Conservation (phyloP, 1,140 invertebrate species). For the Andrena cerasifolii region DNA sequence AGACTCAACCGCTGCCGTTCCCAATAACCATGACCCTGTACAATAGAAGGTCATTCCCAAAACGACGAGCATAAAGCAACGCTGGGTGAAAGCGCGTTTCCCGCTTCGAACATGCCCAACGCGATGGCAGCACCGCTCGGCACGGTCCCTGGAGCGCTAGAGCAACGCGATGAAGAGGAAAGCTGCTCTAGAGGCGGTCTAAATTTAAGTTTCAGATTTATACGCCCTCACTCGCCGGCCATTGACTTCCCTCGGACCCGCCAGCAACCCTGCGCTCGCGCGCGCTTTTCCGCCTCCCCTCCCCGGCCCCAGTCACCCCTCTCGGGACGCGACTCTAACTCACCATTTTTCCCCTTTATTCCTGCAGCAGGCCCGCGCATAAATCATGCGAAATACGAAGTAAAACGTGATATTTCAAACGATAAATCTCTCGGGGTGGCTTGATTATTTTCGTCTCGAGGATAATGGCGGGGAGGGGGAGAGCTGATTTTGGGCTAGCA, state of each 20-base stretch:
- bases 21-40: constrained; percentile 24
- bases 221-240: constrained; percentile 69
- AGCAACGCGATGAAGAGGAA: constrained; percentile 35
- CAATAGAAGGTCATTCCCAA: neutral
- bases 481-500: neutral
- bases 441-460: constrained; percentile 23
- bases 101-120: neutral
- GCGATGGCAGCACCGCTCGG: constrained; percentile 56
- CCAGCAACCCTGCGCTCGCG: constrained; percentile 57
- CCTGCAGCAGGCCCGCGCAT: neutral
- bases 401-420: constrained; percentile 25
- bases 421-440: constrained; percentile 27
- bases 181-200: constrained; percentile 60
- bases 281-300: constrained; percentile 4
- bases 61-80: constrained; percentile 10
- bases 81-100: constrained; percentile 11
- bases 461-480: neutral
- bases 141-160: neutral
- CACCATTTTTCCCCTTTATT: constrained; percentile 41
- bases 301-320: neutral
- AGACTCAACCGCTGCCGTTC: no score
- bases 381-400: constrained; percentile 35
- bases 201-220: constrained; percentile 72
- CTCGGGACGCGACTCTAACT: constrained; percentile 39
- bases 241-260: constrained; percentile 67